These are phyloP conservation scores for Pseudococcus viburni DNA, from an alignment of 2,888 invertebrate genomes.

Conservation along the genomic window DNA sequence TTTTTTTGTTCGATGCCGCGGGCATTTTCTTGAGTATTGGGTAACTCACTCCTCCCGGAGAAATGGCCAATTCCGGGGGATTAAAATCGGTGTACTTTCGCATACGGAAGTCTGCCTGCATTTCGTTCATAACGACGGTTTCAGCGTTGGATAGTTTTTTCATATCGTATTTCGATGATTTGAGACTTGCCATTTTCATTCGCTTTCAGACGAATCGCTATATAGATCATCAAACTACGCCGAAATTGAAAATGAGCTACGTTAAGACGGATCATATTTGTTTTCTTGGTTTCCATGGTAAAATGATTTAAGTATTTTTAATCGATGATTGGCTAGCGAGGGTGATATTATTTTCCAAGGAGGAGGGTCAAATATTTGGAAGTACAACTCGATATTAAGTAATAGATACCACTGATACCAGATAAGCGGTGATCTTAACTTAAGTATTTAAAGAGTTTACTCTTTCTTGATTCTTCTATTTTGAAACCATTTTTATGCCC, in stretches of 20 bases:
- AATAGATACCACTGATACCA: no score
- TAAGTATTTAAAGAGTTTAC: no score
- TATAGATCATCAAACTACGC: not conserved
- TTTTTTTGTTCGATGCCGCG: not conserved
- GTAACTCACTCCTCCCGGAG: constrained; percentile 11
- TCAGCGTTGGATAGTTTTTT: constrained; percentile 1
- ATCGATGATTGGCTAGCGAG: not conserved
- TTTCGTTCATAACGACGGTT: constrained; percentile 54
- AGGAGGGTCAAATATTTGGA: no score
- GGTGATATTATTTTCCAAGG: no score
- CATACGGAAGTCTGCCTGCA: constrained; percentile 53
- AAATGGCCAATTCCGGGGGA: constrained; percentile 8
- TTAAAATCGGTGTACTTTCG: constrained; percentile 33
- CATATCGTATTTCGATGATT: not conserved
- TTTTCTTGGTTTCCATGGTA: constrained; percentile 26
- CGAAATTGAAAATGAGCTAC: not conserved
- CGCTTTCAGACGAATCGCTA: not conserved
- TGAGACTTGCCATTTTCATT: not conserved
- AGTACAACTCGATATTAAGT: no score
- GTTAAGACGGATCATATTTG: not conserved
- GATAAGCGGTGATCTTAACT: no score
- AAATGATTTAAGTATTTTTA: not conserved
- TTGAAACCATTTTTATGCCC: no score
- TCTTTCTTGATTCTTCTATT: no score
- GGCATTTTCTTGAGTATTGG: not conserved